phyloP scores from a whole-genome alignment of 2,113 vertebrate species.

The Ameiurus melas region DNA sequence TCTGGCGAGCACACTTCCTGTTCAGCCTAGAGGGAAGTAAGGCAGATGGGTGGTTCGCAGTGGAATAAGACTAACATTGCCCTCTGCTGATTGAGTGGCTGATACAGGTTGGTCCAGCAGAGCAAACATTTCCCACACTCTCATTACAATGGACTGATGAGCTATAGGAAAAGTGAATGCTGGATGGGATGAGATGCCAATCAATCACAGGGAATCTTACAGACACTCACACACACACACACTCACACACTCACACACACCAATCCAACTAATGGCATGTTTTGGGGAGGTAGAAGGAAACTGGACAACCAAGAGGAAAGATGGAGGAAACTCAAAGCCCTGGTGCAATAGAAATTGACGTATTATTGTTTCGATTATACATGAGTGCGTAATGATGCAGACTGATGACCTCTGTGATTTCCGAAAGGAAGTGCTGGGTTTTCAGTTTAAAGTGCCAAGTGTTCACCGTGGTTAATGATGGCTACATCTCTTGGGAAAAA shows the following conservation, averaged over 20 bases:
- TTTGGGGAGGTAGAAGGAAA: neutral
- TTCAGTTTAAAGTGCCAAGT: neutral
- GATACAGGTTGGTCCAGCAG: neutral
- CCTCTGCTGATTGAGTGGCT: conserved; percentile 60
- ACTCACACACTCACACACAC: neutral
- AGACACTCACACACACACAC: neutral
- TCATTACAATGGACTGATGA: conserved; percentile 1
- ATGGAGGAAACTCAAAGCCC: neutral
- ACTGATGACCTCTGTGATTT: too few relatives aligned
- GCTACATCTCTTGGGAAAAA: neutral
- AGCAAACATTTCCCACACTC: neutral
- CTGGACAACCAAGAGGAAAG: neutral
- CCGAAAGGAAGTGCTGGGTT: neutral
- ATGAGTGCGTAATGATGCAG: neutral
- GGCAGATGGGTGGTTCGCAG: neutral
- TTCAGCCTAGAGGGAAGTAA: neutral
- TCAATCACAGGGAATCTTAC: neutral
- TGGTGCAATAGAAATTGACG: neutral
- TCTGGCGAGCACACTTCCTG: conserved; percentile 39
- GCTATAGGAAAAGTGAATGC: neutral
- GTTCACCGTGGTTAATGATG: neutral
- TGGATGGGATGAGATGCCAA: neutral
- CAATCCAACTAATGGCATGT: neutral
- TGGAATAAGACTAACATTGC: conserved; percentile 29
- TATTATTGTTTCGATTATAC: neutral